Evolutionary conservation across 2,113 vertebrate species (phyloP).

Genomic region (Phocoena sinus): DNA sequence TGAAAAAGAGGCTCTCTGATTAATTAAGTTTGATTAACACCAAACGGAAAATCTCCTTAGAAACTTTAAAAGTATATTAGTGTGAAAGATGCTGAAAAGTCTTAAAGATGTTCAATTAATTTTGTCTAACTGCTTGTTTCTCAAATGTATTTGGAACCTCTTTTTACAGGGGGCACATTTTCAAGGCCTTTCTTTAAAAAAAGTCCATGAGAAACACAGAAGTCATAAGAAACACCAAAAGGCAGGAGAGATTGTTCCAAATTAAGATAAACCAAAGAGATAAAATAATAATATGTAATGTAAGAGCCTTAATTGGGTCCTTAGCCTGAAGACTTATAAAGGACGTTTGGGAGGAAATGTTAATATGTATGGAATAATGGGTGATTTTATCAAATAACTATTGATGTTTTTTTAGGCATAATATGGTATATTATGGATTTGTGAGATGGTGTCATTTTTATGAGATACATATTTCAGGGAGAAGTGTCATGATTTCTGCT

Average conservation of each 20-base stretch:
- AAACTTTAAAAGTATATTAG: neutral
- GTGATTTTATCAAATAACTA: neutral
- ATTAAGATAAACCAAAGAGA: neutral
- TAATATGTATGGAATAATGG: neutral
- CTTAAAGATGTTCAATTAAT: neutral
- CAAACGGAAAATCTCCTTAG: neutral
- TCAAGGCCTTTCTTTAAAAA: neutral
- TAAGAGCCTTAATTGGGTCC: neutral
- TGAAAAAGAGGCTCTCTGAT: neutral
- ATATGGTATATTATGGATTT: neutral
- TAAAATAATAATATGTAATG: rapidly evolving
- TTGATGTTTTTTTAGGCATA: neutral
- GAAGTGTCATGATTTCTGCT: neutral
- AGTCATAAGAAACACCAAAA: neutral
- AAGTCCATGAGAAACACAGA: neutral
- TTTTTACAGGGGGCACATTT: neutral
- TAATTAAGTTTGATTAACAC: neutral
- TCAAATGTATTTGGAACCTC: neutral
- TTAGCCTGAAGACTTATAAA: neutral
- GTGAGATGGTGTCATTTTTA: neutral
- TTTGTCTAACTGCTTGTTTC: neutral
- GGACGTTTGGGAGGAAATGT: neutral
- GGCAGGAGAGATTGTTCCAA: neutral
- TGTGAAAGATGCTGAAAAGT: neutral
- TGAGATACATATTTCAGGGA: neutral